A percentile compares a stretch with the other conserved stretches of the same genome.
phyloP scores from a whole-genome alignment of 1,140 invertebrate genomes.

The Halictus rubicundus region DNA sequence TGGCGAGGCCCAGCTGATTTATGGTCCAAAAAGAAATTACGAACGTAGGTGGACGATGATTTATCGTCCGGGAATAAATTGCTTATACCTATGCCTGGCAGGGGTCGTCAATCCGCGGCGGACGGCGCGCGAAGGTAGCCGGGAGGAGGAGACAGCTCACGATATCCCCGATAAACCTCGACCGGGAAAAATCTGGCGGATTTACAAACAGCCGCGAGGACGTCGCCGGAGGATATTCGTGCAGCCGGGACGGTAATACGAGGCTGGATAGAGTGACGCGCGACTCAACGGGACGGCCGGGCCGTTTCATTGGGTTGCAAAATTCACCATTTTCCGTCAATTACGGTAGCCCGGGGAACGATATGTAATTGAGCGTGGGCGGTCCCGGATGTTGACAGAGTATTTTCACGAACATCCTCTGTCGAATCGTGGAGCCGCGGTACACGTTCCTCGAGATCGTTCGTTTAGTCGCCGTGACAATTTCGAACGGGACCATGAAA shows the following conservation, averaged over 20 bases:
- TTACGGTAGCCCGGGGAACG: background rate
- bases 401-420: background rate
- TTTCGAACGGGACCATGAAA: background rate
- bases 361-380: background rate
- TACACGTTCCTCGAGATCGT: background rate
- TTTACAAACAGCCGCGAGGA: background rate
- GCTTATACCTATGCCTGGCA: conserved; percentile 61
- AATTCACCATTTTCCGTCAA: background rate
- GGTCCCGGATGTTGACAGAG: background rate
- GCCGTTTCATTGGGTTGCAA: background rate
- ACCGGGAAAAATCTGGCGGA: conserved; percentile 33
- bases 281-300: no score
- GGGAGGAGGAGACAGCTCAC: conserved; percentile 17
- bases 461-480: background rate
- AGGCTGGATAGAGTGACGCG: background rate
- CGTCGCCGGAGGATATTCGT: background rate
- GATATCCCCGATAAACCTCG: conserved; percentile 9
- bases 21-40: conserved; percentile 72
- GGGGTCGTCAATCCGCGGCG: conserved; percentile 50
- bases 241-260: background rate
- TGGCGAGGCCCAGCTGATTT: conserved; percentile 62
- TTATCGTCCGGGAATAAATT: conserved; percentile 69
- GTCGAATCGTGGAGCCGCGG: background rate
- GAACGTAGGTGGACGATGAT: conserved; percentile 72
- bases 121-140: conserved; percentile 15